Base-by-base conservation (phyloP, 2,797 vertebrate genomes). In the Nannoperca obscura region DNA sequence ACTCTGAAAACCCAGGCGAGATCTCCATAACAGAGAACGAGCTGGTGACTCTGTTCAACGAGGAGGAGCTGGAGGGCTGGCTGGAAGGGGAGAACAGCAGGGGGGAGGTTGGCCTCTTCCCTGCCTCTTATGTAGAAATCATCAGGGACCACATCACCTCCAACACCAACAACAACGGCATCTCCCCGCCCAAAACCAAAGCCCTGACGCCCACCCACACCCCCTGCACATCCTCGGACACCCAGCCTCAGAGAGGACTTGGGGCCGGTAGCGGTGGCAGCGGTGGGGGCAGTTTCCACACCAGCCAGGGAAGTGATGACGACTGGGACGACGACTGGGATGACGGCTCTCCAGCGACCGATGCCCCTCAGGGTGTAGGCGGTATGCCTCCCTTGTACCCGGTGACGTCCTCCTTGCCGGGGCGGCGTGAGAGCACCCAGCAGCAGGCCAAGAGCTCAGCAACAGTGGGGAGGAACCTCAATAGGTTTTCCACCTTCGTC, bases 401-500 rank as follows among this genome's bases (percentile, higher is more conserved):
- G 47, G 94, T 50, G 82, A 91, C 61, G 87, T 96, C 92, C 72
- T 93, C 76, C 64, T 86, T 93, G 90, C 92, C 91, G 58, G 85
- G 94, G 71, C 0, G 92, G 24, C 4, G 92, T 80, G 86, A 96
- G 81, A 90, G 91, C 91, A 13, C 95, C 74, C 86, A 82, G 53
- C 88, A 93, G 91, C 95, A 94, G 89, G 82, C 95, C 93, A 96
- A 96, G 86, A 96, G 97, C 82, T 97, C 97, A 0, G 97, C 96
- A 65, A 98, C 96, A 0, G 97, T 98, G 42, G 96, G 97, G 69
- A 96, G 96, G 78, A 99, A 99, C 92, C 96, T 99, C 74, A 98
- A 99, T 91, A 95, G 97, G 84, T 99, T 99, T 93, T 97, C 98
- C 65, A 97, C 97, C 40, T 99, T 99, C 2, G 97, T 99, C 54